phyloP scores from a whole-genome alignment of 23 tunicate species.

The Styela plicata region DNA sequence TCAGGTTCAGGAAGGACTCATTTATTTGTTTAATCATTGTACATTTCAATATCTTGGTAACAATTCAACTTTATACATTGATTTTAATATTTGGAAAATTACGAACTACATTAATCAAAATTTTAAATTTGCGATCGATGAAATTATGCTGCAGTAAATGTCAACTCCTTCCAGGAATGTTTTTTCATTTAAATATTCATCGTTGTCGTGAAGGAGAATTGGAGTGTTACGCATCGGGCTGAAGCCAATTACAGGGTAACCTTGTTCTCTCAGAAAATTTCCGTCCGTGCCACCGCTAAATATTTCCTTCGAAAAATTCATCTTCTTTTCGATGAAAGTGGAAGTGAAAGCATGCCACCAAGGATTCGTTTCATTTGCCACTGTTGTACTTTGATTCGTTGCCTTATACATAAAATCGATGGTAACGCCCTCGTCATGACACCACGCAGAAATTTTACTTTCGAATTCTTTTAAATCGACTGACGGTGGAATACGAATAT shows the following conservation, averaged over 20 bases:
- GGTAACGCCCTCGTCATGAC: constrained; percentile 84
- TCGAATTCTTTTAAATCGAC: constrained; percentile 68
- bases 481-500: constrained; percentile 76
- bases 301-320: constrained; percentile 40
- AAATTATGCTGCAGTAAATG: constrained; percentile 65
- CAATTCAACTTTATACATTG: too few species aligned
- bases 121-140: constrained; percentile 61
- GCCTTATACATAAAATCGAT: constrained; percentile 49
- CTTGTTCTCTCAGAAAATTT: constrained; percentile 56
- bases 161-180: constrained; percentile 91
- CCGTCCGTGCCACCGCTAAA: constrained; percentile 93
- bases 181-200: constrained; percentile 81
- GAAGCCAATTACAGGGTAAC: constrained; percentile 88
- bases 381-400: not conserved
- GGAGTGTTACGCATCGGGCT: constrained; percentile 99
- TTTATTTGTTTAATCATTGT: too few species aligned
- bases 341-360: constrained; percentile 42
- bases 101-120: too few species aligned
- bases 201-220: constrained; percentile 89
- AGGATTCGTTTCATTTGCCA: constrained; percentile 2
- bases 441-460: constrained; percentile 59
- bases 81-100: too few species aligned
- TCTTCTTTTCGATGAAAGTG: constrained; percentile 24
- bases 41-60: too few species aligned
- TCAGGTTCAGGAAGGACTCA: too few species aligned